Base-by-base conservation (phyloP, 2,113 vertebrate genomes). In the Amblyornis subalaris region DNA sequence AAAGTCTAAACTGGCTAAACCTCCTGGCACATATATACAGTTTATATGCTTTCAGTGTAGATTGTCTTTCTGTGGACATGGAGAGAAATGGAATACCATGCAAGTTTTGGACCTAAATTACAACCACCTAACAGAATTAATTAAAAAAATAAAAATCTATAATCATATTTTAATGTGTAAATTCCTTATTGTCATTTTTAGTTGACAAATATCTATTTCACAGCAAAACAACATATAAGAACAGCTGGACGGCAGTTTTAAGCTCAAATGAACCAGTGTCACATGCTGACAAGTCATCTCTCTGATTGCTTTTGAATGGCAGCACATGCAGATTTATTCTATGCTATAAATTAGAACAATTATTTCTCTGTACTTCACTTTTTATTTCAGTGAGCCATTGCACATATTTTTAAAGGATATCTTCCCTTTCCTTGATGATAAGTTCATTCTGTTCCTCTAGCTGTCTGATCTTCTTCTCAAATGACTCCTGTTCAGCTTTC, bases 391-490 rank as follows among this genome's bases (percentile, higher is more conserved):
- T 91, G 65, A 96, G 92, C 89, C 64, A 95, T 75, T 35, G 29
- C 77, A 61, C 55, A 73, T 17, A 40, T 85, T 95, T 96, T 95
- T 84, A 99, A 98, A 99, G 99, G 99, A 99, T 99, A 99, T 99
- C 98, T 98, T 99, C 99, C 97, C 99, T 98, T 97, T 99, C 99
- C 86, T 98, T 97, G 85, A 98, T 96, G 95, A 99, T 99, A 83
- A 99, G 90, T 76, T 98, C 96, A 89, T 99, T 99, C 96, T 99
- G 98, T 55, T 99, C 97, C 97, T 99, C 99, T 94, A 99, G 97
- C 70, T 99, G 98, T 72, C 98, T 98, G 93, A 99, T 99, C 96
- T 99, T 99, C 97, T 97, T 98, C 95, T 99, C 99, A 95, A 99
- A 99, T 3, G 98, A 98, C 87, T 98, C 98, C 76, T 99, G 99